A percentile compares a stretch with the other conserved stretches of the same genome.
phyloP scores from a whole-genome alignment of 1,140 invertebrate species.

The Aphidius ervi region DNA sequence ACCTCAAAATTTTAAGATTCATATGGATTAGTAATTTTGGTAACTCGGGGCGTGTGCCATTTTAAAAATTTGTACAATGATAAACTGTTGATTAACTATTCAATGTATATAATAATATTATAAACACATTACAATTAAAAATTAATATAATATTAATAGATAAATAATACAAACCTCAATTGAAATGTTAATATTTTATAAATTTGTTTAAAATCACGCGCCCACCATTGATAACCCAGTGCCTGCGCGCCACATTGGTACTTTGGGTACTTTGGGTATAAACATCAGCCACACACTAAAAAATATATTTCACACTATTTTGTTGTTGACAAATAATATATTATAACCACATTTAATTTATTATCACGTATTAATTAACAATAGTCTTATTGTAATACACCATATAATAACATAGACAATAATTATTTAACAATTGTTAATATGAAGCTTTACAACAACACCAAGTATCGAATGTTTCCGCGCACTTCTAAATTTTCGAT shows the following conservation, averaged over 20 bases:
- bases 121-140: no score
- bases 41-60: conserved; percentile 36
- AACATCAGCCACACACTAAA: conserved; percentile 33
- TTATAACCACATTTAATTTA: no score
- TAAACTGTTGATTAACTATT: neutral
- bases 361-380: no score
- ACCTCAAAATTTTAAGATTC: conserved; percentile 38
- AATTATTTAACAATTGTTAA: neutral
- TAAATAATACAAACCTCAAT: conserved; percentile 36
- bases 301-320: neutral
- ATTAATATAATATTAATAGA: neutral
- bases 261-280: conserved; percentile 14
- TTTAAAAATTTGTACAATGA: conserved; percentile 18
- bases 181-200: conserved; percentile 48
- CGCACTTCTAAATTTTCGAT: conserved; percentile 42
- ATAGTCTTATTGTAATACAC: no score
- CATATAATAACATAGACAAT: neutral
- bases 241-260: conserved; percentile 37
- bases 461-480: conserved; percentile 26
- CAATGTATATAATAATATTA: neutral
- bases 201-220: conserved; percentile 68
- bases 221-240: conserved; percentile 66
- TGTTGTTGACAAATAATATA: no score
- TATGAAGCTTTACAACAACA: no score
- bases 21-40: conserved; percentile 33